Base-by-base conservation (phyloP, 2,797 vertebrate species). In the Enteromius mattozi region DNA sequence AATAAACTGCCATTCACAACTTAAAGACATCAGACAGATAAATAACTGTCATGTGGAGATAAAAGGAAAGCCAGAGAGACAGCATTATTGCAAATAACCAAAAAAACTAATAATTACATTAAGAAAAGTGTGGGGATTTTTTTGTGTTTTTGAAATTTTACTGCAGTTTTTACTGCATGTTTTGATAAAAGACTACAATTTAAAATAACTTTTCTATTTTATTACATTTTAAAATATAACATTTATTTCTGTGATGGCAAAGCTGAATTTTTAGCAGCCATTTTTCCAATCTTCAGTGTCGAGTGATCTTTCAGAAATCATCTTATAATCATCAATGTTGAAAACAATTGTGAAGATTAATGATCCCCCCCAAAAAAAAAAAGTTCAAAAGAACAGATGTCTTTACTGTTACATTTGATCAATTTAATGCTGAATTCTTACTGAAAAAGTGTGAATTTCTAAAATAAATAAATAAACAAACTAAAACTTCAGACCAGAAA, bases 341-440 rank as follows among this genome's bases (percentile, higher is more conserved):
- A 63, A 63, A 63, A 61, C 56, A 61, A 61, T 61, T 56, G 21
- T n/a, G 21, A 56, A 56, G 54, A 56, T n/a, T n/a, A 56, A 61
- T n/a, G n/a, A n/a, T n/a, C n/a, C n/a, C n/a, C n/a, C n/a, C n/a
- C n/a, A n/a, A n/a, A n/a, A n/a, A n/a, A n/a, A n/a, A n/a, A n/a
- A n/a, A n/a, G n/a, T n/a, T n/a, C n/a, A n/a, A n/a, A n/a, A n/a
- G n/a, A n/a, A n/a, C n/a, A n/a, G n/a, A n/a, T n/a, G n/a, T n/a
- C n/a, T n/a, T n/a, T n/a, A 61, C 12, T 14, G 24, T 61, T 13
- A 61, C 24, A 27, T 27, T 27, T 27, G 10, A 14, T 61, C 12
- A 27, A 61, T 14, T 27, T 61, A 14, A 61, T 61, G 21, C 51
- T 9, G 51, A 27, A 14, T 61, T 24, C 13, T 61, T 27, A 2